Base-by-base conservation (phyloP, 2,888 invertebrate species). In the Apotomis betuletana region DNA sequence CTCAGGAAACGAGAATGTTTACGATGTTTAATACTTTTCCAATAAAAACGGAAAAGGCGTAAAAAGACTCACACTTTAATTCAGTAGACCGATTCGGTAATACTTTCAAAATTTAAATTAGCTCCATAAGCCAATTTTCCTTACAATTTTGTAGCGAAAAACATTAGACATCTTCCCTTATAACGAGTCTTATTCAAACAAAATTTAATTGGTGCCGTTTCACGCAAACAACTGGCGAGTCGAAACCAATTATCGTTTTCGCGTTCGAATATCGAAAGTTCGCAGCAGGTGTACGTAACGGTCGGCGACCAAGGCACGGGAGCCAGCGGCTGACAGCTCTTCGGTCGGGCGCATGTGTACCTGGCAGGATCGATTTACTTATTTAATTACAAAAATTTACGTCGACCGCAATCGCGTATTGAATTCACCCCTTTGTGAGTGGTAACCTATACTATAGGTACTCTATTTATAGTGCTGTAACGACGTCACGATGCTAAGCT, bases 191-290 rank as follows among this genome's bases (percentile, higher is more conserved):
- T 81, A 80, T 82, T 80, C 83, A 83, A 87, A 89, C 87, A 87
- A 88, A 87, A 88, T 90, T 90, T 90, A 91, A 90, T 90, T 88
- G 90, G 84, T 81, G 81, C 87, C 85, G 86, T 87, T 90, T 86
- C 83, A 86, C 78, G 82, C 87, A 90, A 90, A 91, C 90, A 90
- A 88, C 85, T 85, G 85, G 79, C 81, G 65, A 87, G 88, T 89
- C 84, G 89, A 88, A 90, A 90, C 89, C 91, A 91, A 91, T 91
- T 90, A 90, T 88, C 89, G 90, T 88, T 90, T 88, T 87, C 90
- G 85, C 86, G 87, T 88, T 85, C 84, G 86, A 84, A 87, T 89
- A 90, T 89, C 89, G 89, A 89, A 90, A 90, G 90, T 90, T 89
- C 81, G 90, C 83, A 86, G 86, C 90, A 91, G 90, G 90, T 91